Evolutionary conservation across 2,888 invertebrate species (phyloP).

Genomic region (Cordilura impudica): DNA sequence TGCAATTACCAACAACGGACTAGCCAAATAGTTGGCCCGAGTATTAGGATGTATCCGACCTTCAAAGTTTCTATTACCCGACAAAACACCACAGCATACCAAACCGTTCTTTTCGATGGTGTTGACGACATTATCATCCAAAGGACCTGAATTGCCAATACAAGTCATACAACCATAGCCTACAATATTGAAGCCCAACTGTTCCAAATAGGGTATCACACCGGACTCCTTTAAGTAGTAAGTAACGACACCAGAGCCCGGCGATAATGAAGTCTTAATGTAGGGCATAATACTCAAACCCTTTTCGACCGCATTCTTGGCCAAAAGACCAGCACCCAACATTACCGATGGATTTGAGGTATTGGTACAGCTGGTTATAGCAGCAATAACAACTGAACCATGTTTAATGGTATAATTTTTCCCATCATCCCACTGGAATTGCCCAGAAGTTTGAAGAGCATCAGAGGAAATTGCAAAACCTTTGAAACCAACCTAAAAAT

Average conservation of each 20-base stretch:
- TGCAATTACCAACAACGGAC: slow-evolving; percentile 97
- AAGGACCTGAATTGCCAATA: slow-evolving; percentile 98
- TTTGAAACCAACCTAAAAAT: slow-evolving; percentile 90
- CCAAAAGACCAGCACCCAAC: slow-evolving; percentile 96
- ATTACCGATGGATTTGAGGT: slow-evolving; percentile 99
- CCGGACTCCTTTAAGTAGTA: slow-evolving; percentile 90
- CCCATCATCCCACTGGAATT: slow-evolving; percentile 88
- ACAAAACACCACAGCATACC: slow-evolving; percentile 96
- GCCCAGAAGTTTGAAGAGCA: slow-evolving; percentile 82
- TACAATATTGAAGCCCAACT: slow-evolving; percentile 94
- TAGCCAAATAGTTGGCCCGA: slow-evolving; percentile 97
- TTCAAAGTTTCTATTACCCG: slow-evolving; percentile 98
- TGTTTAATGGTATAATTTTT: slow-evolving; percentile 88
- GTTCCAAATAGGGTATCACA: slow-evolving; percentile 90
- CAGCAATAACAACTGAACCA: slow-evolving; percentile 97
- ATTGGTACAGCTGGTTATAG: slow-evolving; percentile 98
- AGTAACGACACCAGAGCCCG: slow-evolving; percentile 96
- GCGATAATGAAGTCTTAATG: slow-evolving; percentile 97
- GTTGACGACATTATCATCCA: slow-evolving; percentile 93
- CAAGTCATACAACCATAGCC: slow-evolving; percentile 99
- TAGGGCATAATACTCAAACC: slow-evolving; percentile 94
- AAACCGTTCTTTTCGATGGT: slow-evolving; percentile 96
- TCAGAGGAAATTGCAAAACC: slow-evolving; percentile 88
- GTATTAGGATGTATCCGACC: slow-evolving; percentile 98
- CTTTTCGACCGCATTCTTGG: slow-evolving; percentile 94